phyloP scores from a whole-genome alignment of 2,888 invertebrate species.

The Tipula confusa region DNA sequence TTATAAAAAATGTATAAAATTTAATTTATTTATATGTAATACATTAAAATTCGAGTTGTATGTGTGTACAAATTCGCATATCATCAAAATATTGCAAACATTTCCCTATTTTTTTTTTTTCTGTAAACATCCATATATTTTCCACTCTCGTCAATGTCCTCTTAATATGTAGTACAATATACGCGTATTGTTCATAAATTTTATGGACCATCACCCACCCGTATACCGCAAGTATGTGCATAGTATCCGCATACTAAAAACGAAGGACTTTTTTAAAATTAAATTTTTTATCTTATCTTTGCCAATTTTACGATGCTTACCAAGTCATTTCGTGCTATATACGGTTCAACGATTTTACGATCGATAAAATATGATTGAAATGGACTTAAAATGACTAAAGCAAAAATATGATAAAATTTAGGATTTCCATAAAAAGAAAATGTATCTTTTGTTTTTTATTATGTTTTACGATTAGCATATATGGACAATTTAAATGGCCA shows the following conservation, averaged over 20 bases:
- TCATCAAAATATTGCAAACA: neutral
- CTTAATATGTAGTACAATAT: neutral
- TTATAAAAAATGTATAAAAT: neutral
- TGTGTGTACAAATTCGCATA: neutral
- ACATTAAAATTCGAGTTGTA: neutral
- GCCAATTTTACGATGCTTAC: no score
- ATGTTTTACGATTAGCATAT: neutral
- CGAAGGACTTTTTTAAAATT: neutral
- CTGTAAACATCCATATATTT: neutral
- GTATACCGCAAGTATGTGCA: neutral
- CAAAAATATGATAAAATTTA: neutral
- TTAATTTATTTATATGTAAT: neutral
- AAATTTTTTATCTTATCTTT: neutral
- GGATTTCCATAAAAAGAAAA: no score
- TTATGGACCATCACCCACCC: neutral
- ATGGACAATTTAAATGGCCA: no score
- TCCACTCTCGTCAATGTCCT: neutral
- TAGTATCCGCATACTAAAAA: neutral
- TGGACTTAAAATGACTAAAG: neutral
- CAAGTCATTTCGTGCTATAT: neutral
- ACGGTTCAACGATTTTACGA: neutral
- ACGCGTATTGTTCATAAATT: neutral
- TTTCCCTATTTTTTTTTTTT: neutral
- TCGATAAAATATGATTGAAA: neutral
- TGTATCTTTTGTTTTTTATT: neutral